Conservation (phyloP, 1,140 invertebrate genomes). For the Helicorthomorpha holstii region DNA sequence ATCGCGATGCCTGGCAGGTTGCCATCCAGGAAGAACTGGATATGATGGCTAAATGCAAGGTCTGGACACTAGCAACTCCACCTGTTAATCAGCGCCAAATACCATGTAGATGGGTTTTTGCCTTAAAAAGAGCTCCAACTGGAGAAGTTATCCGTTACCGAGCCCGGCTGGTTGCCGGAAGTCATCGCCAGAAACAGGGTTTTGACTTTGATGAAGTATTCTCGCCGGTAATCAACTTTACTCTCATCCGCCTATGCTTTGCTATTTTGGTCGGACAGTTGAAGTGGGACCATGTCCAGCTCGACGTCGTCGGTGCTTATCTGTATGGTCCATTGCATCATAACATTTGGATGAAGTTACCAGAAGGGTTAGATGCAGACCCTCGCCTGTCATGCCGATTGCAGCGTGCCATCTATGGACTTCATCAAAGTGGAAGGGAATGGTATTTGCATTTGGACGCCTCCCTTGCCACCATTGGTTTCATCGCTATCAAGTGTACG, state of each 20-base stretch:
- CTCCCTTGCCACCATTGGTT: neutral
- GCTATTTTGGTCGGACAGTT: neutral
- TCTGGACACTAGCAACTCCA: no score
- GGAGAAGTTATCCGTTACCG: conserved; percentile 20
- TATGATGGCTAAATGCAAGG: no score
- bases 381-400: neutral
- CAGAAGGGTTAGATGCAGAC: neutral
- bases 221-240: conserved; percentile 16
- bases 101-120: no score
- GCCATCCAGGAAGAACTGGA: no score
- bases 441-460: neutral
- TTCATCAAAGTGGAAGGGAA: neutral
- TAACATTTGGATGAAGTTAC: neutral
- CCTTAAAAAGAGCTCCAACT: no score
- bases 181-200: conserved; percentile 13
- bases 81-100: no score
- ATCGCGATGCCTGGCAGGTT: no score
- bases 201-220: conserved; percentile 22
- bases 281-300: neutral
- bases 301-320: neutral
- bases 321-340: neutral
- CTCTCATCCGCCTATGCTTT: neutral
- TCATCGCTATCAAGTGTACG: neutral
- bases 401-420: neutral
- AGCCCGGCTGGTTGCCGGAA: conserved; percentile 25